phyloP scores from a whole-genome alignment of 2,888 invertebrate species.

The Cremastinae sp. region DNA sequence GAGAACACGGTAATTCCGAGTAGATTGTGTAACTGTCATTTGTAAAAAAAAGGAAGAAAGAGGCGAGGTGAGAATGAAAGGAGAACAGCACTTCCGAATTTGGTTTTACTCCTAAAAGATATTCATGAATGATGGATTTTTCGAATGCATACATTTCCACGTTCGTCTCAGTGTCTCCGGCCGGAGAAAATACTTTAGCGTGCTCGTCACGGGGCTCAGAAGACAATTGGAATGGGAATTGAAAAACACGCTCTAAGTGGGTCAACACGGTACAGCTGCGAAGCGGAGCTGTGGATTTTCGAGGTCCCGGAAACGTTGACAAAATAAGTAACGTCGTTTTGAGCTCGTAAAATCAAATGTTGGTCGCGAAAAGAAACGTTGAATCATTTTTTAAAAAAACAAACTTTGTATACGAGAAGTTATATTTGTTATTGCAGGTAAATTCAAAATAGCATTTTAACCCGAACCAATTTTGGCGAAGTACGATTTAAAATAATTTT shows the following conservation, averaged over 20 bases:
- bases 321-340: too few relatives aligned
- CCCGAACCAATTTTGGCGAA: too few relatives aligned
- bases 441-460: too few relatives aligned
- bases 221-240: conserved; percentile 45
- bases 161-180: neutral
- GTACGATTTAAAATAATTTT: too few relatives aligned
- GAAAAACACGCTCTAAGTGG: conserved; percentile 66
- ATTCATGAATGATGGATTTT: too few relatives aligned
- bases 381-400: too few relatives aligned
- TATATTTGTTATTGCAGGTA: too few relatives aligned
- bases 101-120: neutral
- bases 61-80: neutral
- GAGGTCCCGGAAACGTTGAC: too few relatives aligned
- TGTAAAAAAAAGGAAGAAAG: neutral
- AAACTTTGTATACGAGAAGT: too few relatives aligned
- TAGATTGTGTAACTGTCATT: conserved; percentile 46
- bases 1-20: conserved; percentile 1
- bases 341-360: too few relatives aligned
- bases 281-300: neutral
- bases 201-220: conserved; percentile 21
- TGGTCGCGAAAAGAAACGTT: too few relatives aligned
- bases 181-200: conserved; percentile 21
- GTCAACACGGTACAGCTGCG: conserved; percentile 53
- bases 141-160: neutral
- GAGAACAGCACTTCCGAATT: conserved; percentile 7